Percentiles rank a stretch among this genome's conserved stretches.
Conservation (phyloP, 2,888 invertebrate species). For the Labia minor region DNA sequence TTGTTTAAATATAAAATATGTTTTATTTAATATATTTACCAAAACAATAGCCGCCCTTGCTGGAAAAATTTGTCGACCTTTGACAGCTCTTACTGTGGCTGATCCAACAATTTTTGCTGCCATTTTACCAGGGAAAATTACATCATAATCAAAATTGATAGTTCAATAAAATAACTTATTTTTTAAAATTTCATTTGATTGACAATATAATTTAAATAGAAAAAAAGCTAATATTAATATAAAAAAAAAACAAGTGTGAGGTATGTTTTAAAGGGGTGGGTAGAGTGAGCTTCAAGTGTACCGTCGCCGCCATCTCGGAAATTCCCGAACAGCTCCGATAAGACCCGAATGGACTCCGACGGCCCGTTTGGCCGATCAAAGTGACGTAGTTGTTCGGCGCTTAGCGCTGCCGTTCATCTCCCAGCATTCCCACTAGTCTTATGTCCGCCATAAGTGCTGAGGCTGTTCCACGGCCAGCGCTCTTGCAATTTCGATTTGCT, state of each 20-base stretch:
- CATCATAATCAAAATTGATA: too few species aligned
- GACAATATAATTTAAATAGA: too few species aligned
- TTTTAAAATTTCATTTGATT: too few species aligned
- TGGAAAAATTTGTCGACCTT: conserved; percentile 65
- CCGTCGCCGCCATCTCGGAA: conserved; percentile 1
- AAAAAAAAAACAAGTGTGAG: background rate
- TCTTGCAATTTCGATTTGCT: conserved; percentile 38
- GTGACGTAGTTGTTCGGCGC: background rate
- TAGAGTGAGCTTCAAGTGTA: conserved; percentile 22
- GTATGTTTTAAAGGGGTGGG: conserved; percentile 22
- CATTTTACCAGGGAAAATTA: conserved; percentile 40
- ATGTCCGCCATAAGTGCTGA: conserved; percentile 43
- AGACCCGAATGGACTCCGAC: background rate
- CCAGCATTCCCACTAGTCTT: conserved; percentile 33
- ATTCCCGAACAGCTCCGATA: background rate
- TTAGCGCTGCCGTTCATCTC: conserved; percentile 29
- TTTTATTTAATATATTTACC: conserved; percentile 34
- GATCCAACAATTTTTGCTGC: conserved; percentile 69
- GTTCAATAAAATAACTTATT: too few species aligned
- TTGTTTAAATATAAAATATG: background rate
- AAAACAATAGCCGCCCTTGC: conserved; percentile 74
- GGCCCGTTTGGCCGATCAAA: conserved; percentile 9
- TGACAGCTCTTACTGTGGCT: conserved; percentile 80
- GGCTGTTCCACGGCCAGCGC: conserved; percentile 38
- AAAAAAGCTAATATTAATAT: background rate